Conservation (phyloP, 2,113 vertebrate species). For the Trematomus loennbergii region DNA sequence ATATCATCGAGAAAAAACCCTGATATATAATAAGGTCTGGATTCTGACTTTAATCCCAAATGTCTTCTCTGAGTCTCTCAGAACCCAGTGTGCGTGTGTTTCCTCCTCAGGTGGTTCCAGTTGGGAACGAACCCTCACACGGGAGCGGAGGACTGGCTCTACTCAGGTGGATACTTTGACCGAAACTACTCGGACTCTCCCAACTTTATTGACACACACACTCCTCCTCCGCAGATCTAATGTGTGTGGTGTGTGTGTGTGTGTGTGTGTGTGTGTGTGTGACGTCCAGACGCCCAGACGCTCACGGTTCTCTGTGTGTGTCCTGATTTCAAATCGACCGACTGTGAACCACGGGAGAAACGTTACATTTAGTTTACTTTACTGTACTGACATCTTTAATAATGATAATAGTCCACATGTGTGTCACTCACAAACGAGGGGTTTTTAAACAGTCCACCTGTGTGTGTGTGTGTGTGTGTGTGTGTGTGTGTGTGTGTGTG, state of each 20-base stretch:
- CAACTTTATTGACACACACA: constrained; percentile 89
- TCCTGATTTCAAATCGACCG: constrained; percentile 23
- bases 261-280: too few relatives aligned
- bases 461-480: not conserved
- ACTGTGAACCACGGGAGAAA: constrained; percentile 52
- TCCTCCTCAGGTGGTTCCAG: constrained; percentile 91
- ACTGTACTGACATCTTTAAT: constrained; percentile 46
- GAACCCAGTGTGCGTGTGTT: not conserved
- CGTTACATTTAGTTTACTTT: constrained; percentile 36
- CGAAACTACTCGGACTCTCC: constrained; percentile 93
- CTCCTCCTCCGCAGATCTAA: constrained; percentile 2
- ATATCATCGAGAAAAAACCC: too few relatives aligned
- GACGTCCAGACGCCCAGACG: not conserved
- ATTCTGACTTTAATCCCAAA: too few relatives aligned
- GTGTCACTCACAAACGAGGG: constrained; percentile 26
- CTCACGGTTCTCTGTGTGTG: constrained; percentile 51
- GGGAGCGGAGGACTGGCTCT: constrained; percentile 92
- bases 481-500: not conserved
- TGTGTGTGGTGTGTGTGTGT: too few relatives aligned
- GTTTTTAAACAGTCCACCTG: constrained; percentile 45
- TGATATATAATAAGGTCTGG: too few relatives aligned
- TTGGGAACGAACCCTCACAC: constrained; percentile 90
- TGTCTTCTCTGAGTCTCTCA: too few relatives aligned
- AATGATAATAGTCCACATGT: constrained; percentile 22
- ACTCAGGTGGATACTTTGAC: constrained; percentile 95